Evolutionary conservation across 2,888 invertebrate species (phyloP), one percentile per base, ranked within the genome.

Genomic region (Nymphalis c-album): DNA sequence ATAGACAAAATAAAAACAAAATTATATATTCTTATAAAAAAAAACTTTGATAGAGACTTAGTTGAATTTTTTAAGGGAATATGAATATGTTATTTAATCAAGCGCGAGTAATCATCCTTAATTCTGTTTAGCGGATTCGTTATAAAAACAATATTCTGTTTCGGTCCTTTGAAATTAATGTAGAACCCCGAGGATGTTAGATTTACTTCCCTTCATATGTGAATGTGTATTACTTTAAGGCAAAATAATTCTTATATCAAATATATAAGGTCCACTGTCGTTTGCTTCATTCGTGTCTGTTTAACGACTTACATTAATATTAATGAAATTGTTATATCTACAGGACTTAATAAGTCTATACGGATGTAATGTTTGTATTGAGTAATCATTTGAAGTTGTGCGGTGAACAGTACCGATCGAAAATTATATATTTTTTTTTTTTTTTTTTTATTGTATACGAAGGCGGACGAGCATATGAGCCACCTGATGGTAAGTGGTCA

Each of bases 111-210:
- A 63, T 48, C 51, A 60, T 47, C 40, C 60, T 46, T 60, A 64
- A 64, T 53, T 60, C 50, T 60, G 26, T 53, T 64, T 53, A 64
- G 51, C 60, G 51, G 59, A 50, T 59, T 60, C 60, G 46, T 60
- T 60, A 22, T 40, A 26, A 51, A 60, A 64, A 60, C 64, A 60
- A 64, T 64, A 64, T 46, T 58, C 35, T 55, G 58, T 64, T 45
- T 35, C 50, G 64, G 58, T 60, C 64, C 64, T 64, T 60, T 51
- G 48, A 60, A 60, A 60, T 60, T 60, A 64, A 64, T 60, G 64
- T 51, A 60, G 46, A 64, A 60, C 51, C 26, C 45, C 45, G n/a
- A 60, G 20, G 57, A 57, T 47, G 60, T 59, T 53, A 51, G 50
- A 58, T 53, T 53, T 60, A 64, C 60, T 22, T 45, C 51, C 16